These are phyloP conservation scores for Lasioglossum baleicum DNA, from an alignment of 1,140 invertebrate species.

Conservation along the genomic window DNA sequence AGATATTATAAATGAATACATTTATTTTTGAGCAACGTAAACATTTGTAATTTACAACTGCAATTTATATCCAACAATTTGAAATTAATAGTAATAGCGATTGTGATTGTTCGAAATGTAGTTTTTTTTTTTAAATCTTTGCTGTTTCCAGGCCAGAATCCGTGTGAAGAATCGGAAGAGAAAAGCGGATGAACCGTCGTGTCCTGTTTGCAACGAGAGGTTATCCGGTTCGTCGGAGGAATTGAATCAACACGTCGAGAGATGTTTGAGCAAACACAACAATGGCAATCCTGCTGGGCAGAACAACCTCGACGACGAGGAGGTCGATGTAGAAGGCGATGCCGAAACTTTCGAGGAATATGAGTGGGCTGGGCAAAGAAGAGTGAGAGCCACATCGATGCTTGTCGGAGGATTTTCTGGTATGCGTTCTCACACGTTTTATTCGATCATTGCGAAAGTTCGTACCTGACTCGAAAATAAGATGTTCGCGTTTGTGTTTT, in stretches of 20 bases:
- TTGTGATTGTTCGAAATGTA: not conserved
- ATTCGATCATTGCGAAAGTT: too few species aligned
- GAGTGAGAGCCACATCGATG: constrained; percentile 85
- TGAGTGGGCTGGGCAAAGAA: constrained; percentile 89
- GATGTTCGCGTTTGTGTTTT: too few species aligned
- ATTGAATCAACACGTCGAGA: constrained; percentile 88
- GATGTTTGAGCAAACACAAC: constrained; percentile 83
- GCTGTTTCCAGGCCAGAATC: constrained; percentile 80
- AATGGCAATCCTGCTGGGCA: constrained; percentile 80
- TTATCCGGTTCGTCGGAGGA: constrained; percentile 84
- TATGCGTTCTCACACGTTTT: constrained; percentile 58
- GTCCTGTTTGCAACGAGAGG: constrained; percentile 88
- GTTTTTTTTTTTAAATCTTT: not conserved
- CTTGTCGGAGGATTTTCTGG: constrained; percentile 86
- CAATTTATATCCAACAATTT: too few species aligned
- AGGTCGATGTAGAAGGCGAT: constrained; percentile 86
- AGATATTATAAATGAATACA: too few species aligned
- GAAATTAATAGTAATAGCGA: too few species aligned
- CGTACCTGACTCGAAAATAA: too few species aligned
- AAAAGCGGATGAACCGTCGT: constrained; percentile 85
- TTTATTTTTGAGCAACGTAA: too few species aligned
- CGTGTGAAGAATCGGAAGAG: constrained; percentile 84
- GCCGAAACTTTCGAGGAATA: constrained; percentile 87
- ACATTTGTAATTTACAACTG: too few species aligned
- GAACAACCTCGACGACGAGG: constrained; percentile 82